These are phyloP conservation scores for Conopomorpha cramerella DNA, from an alignment of 1,140 invertebrate genomes.

Conservation along the genomic window DNA sequence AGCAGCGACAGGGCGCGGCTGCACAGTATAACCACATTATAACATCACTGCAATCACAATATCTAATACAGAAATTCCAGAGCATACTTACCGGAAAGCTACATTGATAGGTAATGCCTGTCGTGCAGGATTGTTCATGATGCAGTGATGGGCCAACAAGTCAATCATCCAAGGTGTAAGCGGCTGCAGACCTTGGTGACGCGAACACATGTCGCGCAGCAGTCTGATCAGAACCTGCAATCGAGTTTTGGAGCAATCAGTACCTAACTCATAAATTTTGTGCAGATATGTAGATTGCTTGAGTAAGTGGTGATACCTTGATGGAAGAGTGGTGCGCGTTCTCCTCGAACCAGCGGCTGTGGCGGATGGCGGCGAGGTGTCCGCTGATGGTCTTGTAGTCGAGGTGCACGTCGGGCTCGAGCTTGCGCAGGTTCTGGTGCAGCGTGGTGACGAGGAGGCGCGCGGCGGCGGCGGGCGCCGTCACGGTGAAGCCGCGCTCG, in stretches of 20 bases:
- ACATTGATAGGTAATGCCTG: constrained; percentile 91
- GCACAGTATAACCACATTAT: constrained; percentile 20
- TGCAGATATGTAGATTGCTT: too few species aligned
- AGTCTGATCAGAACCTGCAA: constrained; percentile 78
- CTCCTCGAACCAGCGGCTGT: constrained; percentile 98
- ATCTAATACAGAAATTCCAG: too few species aligned
- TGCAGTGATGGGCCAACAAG: constrained; percentile 92
- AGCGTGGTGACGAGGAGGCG: constrained; percentile 90
- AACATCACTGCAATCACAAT: constrained; percentile 1
- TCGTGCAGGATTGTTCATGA: constrained; percentile 93
- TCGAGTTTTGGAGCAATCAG: background rate
- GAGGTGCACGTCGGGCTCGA: constrained; percentile 90
- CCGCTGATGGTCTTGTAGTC: constrained; percentile 85
- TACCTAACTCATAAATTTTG: too few species aligned
- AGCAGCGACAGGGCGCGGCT: constrained; percentile 87
- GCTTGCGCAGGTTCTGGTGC: constrained; percentile 89
- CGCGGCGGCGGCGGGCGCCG: constrained; percentile 80
- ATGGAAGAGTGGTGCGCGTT: constrained; percentile 97
- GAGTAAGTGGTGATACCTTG: constrained; percentile 83
- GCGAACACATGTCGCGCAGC: constrained; percentile 84
- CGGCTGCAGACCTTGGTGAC: constrained; percentile 89
- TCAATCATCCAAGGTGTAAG: constrained; percentile 97
- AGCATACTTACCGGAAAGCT: constrained; percentile 72
- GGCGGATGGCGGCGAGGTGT: constrained; percentile 91
- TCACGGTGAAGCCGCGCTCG: constrained; percentile 84